phyloP scores from a whole-genome alignment of 2,797 vertebrate genomes.

The Megaceryle alcyon region DNA sequence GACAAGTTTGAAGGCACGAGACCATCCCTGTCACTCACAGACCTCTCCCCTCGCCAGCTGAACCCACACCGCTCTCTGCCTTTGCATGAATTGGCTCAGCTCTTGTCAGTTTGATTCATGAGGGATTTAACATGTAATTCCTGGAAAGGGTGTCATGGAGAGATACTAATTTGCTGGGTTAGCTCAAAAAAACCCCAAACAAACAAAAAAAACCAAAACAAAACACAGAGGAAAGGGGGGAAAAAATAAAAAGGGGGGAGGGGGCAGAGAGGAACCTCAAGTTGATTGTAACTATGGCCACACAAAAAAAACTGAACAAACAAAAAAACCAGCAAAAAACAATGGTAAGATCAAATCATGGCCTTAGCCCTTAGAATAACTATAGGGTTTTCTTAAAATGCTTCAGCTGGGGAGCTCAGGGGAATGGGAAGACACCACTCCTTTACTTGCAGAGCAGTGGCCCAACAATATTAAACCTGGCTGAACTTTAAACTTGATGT shows the following conservation, averaged over 20 bases:
- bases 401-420: not conserved
- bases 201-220: too few relatives aligned
- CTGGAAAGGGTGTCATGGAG: not conserved
- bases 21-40: not conserved
- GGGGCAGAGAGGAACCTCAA: not conserved
- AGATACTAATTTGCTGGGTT: not conserved
- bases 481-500: not conserved
- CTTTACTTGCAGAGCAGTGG: not conserved
- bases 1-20: not conserved
- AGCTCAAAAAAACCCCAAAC: not conserved
- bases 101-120: not conserved
- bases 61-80: fast-evolving
- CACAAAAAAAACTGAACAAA: too few relatives aligned
- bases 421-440: not conserved
- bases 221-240: not conserved
- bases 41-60: not conserved
- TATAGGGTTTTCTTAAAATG: not conserved
- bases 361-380: not conserved
- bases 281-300: not conserved
- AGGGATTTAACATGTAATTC: not conserved
- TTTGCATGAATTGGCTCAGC: not conserved
- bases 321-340: too few relatives aligned
- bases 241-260: not conserved
- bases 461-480: not conserved
- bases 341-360: not conserved